Conservation (phyloP, 1,140 invertebrate genomes). For the Heliconius nattereri region DNA sequence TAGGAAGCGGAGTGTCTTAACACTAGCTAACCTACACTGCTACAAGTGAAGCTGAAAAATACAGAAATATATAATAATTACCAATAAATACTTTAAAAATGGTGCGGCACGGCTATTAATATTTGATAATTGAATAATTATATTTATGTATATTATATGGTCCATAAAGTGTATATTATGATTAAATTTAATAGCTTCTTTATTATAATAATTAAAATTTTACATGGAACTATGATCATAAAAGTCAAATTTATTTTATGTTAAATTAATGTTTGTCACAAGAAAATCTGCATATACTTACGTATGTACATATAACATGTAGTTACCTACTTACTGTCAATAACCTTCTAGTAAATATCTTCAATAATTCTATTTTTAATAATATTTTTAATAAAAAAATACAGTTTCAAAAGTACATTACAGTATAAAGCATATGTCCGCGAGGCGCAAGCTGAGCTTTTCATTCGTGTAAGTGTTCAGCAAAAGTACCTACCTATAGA, state of each 20-base stretch:
- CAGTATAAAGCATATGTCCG: too few relatives aligned
- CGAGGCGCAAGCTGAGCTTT: too few relatives aligned
- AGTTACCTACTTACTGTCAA: background rate
- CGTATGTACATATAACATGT: background rate
- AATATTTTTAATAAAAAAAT: too few relatives aligned
- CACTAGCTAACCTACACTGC: too few relatives aligned
- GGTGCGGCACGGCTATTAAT: too few relatives aligned
- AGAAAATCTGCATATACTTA: background rate
- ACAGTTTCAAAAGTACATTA: too few relatives aligned
- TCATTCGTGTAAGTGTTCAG: too few relatives aligned
- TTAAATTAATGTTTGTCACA: constrained; percentile 8
- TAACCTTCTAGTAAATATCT: background rate
- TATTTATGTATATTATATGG: background rate
- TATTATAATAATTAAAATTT: constrained; percentile 10
- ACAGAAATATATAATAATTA: background rate
- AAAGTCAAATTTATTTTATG: background rate
- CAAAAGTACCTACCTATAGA: too few relatives aligned
- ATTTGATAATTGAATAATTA: background rate
- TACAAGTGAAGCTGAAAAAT: too few relatives aligned
- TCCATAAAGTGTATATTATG: background rate
- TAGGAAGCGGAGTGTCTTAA: too few relatives aligned
- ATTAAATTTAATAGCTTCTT: constrained; percentile 6
- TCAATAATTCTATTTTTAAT: background rate
- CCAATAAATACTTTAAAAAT: background rate
- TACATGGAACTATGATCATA: background rate